These are phyloP conservation scores for Alligator mississippiensis DNA, from an alignment of 2,113 vertebrate species.

Conservation along the genomic window DNA sequence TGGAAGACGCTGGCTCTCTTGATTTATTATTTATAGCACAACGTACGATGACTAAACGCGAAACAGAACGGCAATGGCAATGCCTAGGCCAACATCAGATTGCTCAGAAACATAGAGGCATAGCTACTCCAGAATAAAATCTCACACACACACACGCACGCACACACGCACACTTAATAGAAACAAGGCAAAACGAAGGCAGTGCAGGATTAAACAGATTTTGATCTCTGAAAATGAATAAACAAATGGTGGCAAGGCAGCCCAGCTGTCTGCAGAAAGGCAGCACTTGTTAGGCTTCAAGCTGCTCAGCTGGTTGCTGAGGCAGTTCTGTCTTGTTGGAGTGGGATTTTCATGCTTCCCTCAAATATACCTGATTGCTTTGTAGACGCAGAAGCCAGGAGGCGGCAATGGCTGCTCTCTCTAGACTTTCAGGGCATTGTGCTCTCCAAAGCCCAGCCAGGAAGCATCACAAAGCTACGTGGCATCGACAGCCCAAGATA, in stretches of 20 bases:
- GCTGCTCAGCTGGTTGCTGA: neutral
- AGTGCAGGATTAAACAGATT: neutral
- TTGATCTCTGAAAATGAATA: neutral
- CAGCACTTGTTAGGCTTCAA: neutral
- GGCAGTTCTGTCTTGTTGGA: neutral
- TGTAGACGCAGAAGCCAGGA: neutral
- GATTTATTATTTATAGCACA: conserved; percentile 67
- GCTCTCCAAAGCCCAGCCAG: neutral
- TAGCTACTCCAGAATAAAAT: neutral
- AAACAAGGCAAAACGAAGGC: neutral
- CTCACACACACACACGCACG: rapidly evolving
- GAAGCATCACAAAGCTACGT: neutral
- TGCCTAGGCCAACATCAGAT: neutral
- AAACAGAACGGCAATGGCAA: conserved; percentile 21
- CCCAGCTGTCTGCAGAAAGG: neutral
- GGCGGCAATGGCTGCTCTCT: neutral
- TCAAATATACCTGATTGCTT: neutral
- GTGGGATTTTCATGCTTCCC: neutral
- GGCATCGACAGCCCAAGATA: rapidly evolving
- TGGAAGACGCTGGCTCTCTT: conserved; percentile 26
- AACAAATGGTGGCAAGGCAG: neutral
- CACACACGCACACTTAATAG: neutral
- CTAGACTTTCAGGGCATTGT: neutral
- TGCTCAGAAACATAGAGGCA: neutral
- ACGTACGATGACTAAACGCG: conserved; percentile 52